Evolutionary conservation across 2,888 invertebrate genomes (phyloP), one percentile per base, ranked within the genome.

Genomic region (Hirtodrosophila histrioides): DNA sequence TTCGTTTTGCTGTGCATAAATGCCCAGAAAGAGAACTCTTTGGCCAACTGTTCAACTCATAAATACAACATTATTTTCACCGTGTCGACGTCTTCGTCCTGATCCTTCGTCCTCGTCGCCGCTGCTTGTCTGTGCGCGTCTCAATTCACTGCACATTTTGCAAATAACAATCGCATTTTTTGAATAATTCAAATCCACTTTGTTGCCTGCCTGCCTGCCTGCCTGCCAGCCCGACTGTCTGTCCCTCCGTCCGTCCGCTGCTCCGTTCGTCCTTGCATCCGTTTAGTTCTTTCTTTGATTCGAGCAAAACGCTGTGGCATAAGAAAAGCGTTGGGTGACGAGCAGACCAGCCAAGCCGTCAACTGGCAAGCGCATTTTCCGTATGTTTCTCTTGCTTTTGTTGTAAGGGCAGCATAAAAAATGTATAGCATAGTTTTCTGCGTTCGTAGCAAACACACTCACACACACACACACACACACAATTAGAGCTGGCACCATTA

Each of bases 101-200:
- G 17, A 17, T 17, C 17, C 17, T 17, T 17, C 17, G 17, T 17
- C 17, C 37, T 41, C 44, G 54, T 44, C 45, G 12, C 12, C 40
- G 57, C 50, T 64, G 67, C 81, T 66, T 74, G 75, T 78, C 87
- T 85, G 85, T 62, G 57, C 57, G 70, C 86, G 86, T 84, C 84
- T 88, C 84, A 88, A 86, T 84, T 84, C 83, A 88, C 70, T 88
- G 84, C 86, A 88, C 86, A 83, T 87, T 83, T 88, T 83, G 88
- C 84, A 84, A 84, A 84, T 84, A 84, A 84, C 84, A 84, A 84
- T 84, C 88, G 88, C 88, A 84, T 84, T 84, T 84, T 84, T 84
- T 84, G 86, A 84, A 84, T 84, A 88, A 84, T 84, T 84, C 84
- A 84, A 84, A 84, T 84, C 84, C 84, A 84, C 84, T 84, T 84